Conservation (phyloP, 2,113 vertebrate species). For the Irena cyanogastra region DNA sequence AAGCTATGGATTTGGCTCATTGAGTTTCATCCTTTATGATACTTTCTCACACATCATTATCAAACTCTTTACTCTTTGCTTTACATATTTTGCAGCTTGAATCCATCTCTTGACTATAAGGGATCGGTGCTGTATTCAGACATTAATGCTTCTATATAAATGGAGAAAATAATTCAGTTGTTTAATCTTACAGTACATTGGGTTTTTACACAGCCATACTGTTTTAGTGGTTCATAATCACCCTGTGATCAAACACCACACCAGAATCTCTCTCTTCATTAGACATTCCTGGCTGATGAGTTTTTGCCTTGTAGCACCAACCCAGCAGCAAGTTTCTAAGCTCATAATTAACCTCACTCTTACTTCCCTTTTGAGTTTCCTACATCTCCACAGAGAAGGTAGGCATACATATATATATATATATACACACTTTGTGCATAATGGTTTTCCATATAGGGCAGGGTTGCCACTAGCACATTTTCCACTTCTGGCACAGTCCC, state of each 20-base stretch:
- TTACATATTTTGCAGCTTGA: background rate
- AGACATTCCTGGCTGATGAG: background rate
- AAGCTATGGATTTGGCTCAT: background rate
- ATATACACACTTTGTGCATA: fast-evolving
- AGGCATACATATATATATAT: background rate
- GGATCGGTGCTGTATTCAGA: background rate
- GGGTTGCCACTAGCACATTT: background rate
- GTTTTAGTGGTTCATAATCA: background rate
- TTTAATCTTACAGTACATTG: background rate
- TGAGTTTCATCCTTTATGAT: background rate
- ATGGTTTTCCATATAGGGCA: background rate
- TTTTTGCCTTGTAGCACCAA: background rate
- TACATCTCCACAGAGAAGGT: background rate
- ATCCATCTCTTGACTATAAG: background rate
- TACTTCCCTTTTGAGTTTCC: background rate
- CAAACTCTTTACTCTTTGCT: background rate
- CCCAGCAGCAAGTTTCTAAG: background rate
- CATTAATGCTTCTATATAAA: background rate
- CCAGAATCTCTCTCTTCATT: background rate
- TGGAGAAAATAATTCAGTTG: background rate
- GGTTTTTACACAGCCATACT: background rate
- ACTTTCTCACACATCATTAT: background rate
- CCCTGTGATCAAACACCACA: background rate
- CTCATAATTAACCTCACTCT: background rate
- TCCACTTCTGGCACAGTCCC: background rate